These are phyloP conservation scores for Drosophila triauraria DNA, from an alignment of 1,140 invertebrate genomes.

Conservation along the genomic window DNA sequence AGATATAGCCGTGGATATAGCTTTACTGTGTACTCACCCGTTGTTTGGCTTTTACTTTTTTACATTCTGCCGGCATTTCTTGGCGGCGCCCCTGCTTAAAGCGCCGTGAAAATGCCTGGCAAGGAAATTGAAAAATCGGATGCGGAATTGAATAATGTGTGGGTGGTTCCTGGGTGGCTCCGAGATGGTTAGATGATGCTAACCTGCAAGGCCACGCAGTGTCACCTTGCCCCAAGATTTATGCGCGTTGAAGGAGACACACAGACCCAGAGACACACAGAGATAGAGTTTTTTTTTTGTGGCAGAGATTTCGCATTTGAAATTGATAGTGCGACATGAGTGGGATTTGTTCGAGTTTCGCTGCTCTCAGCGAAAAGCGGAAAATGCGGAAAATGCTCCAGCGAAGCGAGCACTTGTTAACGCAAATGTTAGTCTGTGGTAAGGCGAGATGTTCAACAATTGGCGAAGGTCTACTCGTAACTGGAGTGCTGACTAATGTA, in stretches of 20 bases:
- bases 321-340: constrained; percentile 70
- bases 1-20: constrained; percentile 34
- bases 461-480: constrained; percentile 19
- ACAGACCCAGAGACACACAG: neutral
- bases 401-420: constrained; percentile 41
- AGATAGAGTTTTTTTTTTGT: constrained; percentile 1
- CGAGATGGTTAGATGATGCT: neutral
- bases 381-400: constrained; percentile 16
- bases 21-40: constrained; percentile 17
- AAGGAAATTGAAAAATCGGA: constrained; percentile 76
- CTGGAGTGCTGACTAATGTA: constrained; percentile 28
- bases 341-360: constrained; percentile 56
- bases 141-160: constrained; percentile 73
- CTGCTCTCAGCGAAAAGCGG: constrained; percentile 30
- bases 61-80: constrained; percentile 46
- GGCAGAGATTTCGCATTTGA: constrained; percentile 63
- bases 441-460: constrained; percentile 31
- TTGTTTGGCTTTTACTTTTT: constrained; percentile 62
- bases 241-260: constrained; percentile 40
- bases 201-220: constrained; percentile 35
- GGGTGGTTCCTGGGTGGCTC: neutral
- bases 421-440: constrained; percentile 38
- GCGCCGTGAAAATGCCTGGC: constrained; percentile 66
- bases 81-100: constrained; percentile 59
- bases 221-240: constrained; percentile 66